Percentiles rank a stretch among this genome's conserved stretches.
Evolutionary conservation across 92 coral and sea anemone genomes (phyloP).

Genomic region (Blastomussa wellsi): DNA sequence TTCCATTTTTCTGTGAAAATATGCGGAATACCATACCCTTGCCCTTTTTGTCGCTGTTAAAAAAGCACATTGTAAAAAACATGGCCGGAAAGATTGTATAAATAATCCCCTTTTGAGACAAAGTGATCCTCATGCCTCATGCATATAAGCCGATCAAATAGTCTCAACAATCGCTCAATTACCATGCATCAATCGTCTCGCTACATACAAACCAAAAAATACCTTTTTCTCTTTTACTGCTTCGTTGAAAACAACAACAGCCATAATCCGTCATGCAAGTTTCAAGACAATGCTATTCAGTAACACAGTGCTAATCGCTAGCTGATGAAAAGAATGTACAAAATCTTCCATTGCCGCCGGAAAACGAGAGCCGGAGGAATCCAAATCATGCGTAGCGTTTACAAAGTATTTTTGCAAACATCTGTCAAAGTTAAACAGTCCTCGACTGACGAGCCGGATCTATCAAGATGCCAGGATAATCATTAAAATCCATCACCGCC

Average conservation of each 20-base stretch:
- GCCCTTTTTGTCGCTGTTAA: background rate
- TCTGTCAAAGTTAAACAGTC: slow-evolving; percentile 24
- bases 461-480: slow-evolving; percentile 13
- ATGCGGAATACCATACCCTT: background rate
- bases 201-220: background rate
- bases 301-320: background rate
- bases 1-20: background rate
- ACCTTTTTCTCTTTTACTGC: background rate
- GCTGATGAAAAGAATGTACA: background rate
- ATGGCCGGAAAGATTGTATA: background rate
- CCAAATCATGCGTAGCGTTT: background rate
- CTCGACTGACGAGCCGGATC: background rate
- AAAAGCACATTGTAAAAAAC: background rate
- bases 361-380: slow-evolving; percentile 8
- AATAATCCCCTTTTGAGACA: slow-evolving; percentile 5
- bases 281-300: too few relatives aligned
- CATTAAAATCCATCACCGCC: background rate
- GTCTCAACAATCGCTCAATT: background rate
- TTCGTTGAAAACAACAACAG: background rate
- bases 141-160: background rate
- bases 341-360: slow-evolving; percentile 1
- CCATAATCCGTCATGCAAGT: background rate
- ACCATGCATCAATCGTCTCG: background rate
- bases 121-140: background rate
- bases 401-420: background rate